Evolutionary conservation across 2,113 vertebrate genomes (phyloP).

Genomic region (Poeciliopsis retropinna): DNA sequence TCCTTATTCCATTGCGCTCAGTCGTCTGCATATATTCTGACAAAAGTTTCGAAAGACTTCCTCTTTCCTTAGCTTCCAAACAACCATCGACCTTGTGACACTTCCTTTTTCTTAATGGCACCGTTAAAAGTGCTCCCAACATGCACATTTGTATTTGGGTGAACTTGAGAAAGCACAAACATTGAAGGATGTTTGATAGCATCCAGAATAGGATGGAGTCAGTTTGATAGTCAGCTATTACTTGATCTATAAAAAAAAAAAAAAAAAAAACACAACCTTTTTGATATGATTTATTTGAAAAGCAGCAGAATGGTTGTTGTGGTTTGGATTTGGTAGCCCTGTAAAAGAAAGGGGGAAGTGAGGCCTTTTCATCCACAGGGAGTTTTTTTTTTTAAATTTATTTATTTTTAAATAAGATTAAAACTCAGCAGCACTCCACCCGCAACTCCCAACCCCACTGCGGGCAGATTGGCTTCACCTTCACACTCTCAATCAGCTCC

Average conservation of each 20-base stretch:
- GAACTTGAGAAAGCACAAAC: not conserved
- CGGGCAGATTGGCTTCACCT: constrained; percentile 73
- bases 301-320: constrained; percentile 47
- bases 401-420: constrained; percentile 59
- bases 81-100: not conserved
- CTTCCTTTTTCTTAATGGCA: not conserved
- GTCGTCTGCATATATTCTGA: not conserved
- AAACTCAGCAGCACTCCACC: constrained; percentile 64
- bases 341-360: constrained; percentile 51
- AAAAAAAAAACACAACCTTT: not conserved
- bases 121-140: not conserved
- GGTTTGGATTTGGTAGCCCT: constrained; percentile 51
- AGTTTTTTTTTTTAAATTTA: not conserved
- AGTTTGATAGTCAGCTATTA: not conserved
- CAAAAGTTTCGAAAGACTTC: not conserved
- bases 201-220: not conserved
- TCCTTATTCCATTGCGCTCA: not conserved
- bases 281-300: constrained; percentile 14
- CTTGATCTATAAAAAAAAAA: not conserved
- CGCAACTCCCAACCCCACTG: constrained; percentile 64
- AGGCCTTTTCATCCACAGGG: constrained; percentile 58
- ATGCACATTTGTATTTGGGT: not conserved
- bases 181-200: no score
- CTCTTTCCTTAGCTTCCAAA: not conserved
- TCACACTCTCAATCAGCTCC: constrained; percentile 76